Conservation (phyloP, 2,888 invertebrate genomes). For the Scotopteryx bipunctaria region DNA sequence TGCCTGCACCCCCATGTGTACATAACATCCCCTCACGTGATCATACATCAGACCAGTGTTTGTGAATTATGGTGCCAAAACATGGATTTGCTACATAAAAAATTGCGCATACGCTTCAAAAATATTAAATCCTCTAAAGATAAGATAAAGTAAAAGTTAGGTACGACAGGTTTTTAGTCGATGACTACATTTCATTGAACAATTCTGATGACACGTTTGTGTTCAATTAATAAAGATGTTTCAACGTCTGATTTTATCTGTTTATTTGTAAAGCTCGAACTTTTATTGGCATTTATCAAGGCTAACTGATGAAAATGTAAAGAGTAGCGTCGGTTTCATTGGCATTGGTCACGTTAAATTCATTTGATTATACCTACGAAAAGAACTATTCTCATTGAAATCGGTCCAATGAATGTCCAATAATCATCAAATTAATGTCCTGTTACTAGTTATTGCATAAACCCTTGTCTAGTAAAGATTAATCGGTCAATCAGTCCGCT, state of each 20-base stretch:
- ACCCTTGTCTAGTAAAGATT: conserved; percentile 61
- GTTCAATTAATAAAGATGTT: conserved; percentile 5
- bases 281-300: not conserved
- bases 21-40: conserved; percentile 45
- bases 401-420: conserved; percentile 13
- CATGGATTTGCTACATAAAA: not conserved
- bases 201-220: conserved; percentile 11
- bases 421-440: conserved; percentile 18
- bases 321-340: not conserved
- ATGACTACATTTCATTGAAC: conserved; percentile 2
- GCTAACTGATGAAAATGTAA: not conserved
- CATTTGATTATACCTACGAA: not conserved
- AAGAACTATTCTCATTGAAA: conserved; percentile 12
- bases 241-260: not conserved
- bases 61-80: conserved; percentile 20
- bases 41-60: conserved; percentile 35
- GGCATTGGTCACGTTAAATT: not conserved
- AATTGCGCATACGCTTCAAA: not conserved
- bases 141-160: not conserved
- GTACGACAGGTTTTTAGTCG: not conserved
- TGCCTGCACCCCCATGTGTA: conserved; percentile 34
- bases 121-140: conserved; percentile 6
- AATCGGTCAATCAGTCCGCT: conserved; percentile 77
- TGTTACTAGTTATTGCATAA: conserved; percentile 29
- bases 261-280: conserved; percentile 1